Evolutionary conservation across 2,113 vertebrate genomes (phyloP), one percentile per base, ranked within the genome.

Genomic region (Cairina moschata): DNA sequence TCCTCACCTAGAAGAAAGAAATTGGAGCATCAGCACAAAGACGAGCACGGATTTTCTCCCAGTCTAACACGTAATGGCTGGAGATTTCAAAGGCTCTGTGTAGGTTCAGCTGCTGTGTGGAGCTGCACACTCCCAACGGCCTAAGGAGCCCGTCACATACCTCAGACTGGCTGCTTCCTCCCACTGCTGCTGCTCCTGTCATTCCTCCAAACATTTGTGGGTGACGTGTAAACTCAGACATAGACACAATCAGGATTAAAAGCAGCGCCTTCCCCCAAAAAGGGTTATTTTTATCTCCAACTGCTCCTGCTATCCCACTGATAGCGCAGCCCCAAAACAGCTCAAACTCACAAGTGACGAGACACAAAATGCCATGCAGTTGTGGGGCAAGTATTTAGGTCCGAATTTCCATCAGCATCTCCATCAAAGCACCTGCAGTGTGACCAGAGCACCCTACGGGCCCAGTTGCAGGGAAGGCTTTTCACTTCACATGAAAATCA

Each of bases 1-100:
- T 99, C 99, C 94, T 99, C 99, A 1, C 99, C 99, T 99, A 48
- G 59, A 79, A 88, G 58, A 89, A 83, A 94, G 40, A 73, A 89
- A 89, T 65, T 38, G 44, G 82, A 82, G 3, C 31, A 79, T 46
- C 69, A 85, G 31, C 13, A 73, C 69, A 92, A 73, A 0, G 5
- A 87, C 1, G 4, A 81, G 16, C 48, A 82, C 34, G 42, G 93
- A 56, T 46, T 91, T 85, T 50, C 69, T 50, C 28, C 36, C 72
- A 73, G 16, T 13, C 67, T 32, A 74, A 15, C 9, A 3, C 11
- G 3, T 6, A 17, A 44, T 67, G 56, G 8, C 8, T 38, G 16
- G 23, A 76, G 75, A 20, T 90, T 80, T 74, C 66, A 46, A 80
- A 74, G 29, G 32, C 66, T 82, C 58, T 0, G 0, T 7, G 11